Base-by-base conservation (phyloP, 2,797 vertebrate genomes). In the Distichodus sexfasciatus region DNA sequence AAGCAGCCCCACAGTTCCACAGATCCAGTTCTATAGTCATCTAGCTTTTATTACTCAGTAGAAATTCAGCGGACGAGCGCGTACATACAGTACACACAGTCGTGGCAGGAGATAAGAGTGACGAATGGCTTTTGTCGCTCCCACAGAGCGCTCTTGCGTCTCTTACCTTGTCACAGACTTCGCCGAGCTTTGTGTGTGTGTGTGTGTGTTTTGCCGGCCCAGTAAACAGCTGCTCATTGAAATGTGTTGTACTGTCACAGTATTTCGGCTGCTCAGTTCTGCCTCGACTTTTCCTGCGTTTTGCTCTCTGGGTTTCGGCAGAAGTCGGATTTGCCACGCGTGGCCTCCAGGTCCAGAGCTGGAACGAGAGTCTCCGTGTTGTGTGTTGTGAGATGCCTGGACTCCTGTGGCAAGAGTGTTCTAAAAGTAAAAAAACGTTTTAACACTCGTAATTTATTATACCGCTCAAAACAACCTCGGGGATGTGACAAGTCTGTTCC, bases 1-100 rank as follows among this genome's bases (percentile, higher is more conserved):
- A n/a, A 8, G 26, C 28, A 47, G 41, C 29, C 26, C 29, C 7
- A 35, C 53, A 46, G 12, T 36, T 29, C 55, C 40, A 12, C 12
- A 44, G 47, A 72, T 41, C 71, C 43, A 54, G 38, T 72, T 38
- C 46, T 44, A 26, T 38, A 60, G 55, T 66, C 63, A 43, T 47
- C 47, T 50, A 17, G 26, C 26, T 50, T 58, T 59, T 43, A 72
- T 72, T 59, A 40, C 28, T 60, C 11, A n/a, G 31, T 51, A 43
- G 4, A 21, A 24, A 38, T 57, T 38, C 54, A 60, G 57, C 17
- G 36, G 36, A 50, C 29, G 28, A 44, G 35, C 28, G 54, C 36
- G n/a, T n/a, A n/a, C n/a, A n/a, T n/a, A n/a, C 31, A 57, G 23
- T 17, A 15, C n/a, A n/a, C n/a, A n/a, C 46, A 15, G 44, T 66